Evolutionary conservation across 2,888 invertebrate genomes (phyloP), one percentile per base, ranked within the genome.

Genomic region (Agapetus fuscipes): DNA sequence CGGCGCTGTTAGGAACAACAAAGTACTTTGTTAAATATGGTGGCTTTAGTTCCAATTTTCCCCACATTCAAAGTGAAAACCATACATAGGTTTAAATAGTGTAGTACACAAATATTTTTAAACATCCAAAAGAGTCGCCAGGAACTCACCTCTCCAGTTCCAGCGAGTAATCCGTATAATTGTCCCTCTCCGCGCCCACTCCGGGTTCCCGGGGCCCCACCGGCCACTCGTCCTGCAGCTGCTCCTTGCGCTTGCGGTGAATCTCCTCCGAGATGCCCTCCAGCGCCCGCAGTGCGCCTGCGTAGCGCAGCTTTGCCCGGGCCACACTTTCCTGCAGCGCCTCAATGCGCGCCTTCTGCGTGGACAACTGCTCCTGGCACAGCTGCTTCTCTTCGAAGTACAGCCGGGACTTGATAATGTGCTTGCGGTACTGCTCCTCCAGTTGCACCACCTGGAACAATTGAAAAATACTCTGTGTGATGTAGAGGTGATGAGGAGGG

Each of bases 261-360:
- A 91, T 93, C 56, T 91, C 89, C 63, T 93, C 90, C 6, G 93
- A 93, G 45, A 95, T 94, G 50, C 81, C 78, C 60, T 94, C 94
- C 17, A 95, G 69, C 48, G 83, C 80, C 49, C 82, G 80, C 30
- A 95, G 69, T 0, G 91, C 85, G 45, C 78, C 78, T 2, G 89
- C 75, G 61, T 95, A 94, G 31, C 82, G 77, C 47, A 65, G 70
- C 60, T 95, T 95, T 2, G 88, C 81, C 54, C 76, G 76, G 11
- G 77, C 71, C 32, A 95, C 85, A 35, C 83, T 80, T 39, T 76
- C 74, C 54, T 91, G 88, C 10, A 95, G 66, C 49, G 78, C 77
- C 52, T 85, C 83, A 12, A 93, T 87, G 54, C 86, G 78, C 49
- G 76, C 77, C 57, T 90, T 91, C 57, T 91, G 89, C 3, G 85